Conservation (phyloP, 2,888 invertebrate genomes). For the Tinea trinotella region DNA sequence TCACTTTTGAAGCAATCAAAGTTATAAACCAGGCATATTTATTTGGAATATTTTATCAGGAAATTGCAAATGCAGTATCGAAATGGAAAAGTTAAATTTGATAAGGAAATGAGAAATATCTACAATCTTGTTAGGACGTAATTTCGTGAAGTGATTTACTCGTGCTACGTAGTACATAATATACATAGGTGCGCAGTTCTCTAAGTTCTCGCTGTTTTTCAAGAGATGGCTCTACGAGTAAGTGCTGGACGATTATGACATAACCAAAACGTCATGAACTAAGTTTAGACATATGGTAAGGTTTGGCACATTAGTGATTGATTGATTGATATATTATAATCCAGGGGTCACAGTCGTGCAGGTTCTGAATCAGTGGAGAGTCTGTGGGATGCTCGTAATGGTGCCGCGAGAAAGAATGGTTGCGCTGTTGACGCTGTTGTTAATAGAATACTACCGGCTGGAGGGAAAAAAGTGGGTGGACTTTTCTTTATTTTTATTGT, state of each 20-base stretch:
- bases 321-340: neutral
- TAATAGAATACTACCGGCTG: constrained; percentile 51
- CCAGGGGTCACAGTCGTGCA: constrained; percentile 56
- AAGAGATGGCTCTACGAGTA: too few relatives aligned
- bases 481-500: too few relatives aligned
- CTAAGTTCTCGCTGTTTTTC: too few relatives aligned
- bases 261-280: too few relatives aligned
- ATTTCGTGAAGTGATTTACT: neutral
- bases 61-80: neutral
- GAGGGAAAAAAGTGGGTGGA: constrained; percentile 53
- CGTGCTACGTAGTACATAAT: too few relatives aligned
- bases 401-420: constrained; percentile 39
- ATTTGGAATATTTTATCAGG: neutral
- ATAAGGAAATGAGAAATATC: neutral
- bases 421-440: constrained; percentile 62
- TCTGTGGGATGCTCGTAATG: constrained; percentile 41
- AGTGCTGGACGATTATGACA: too few relatives aligned
- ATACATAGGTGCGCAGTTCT: too few relatives aligned
- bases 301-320: too few relatives aligned
- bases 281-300: too few relatives aligned
- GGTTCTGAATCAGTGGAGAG: constrained; percentile 36
- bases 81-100: neutral
- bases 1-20: too few relatives aligned
- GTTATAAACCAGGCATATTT: too few relatives aligned
- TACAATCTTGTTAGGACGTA: neutral